Percentiles rank a stretch among this genome's conserved stretches.
Conservation (phyloP, 2,113 vertebrate genomes). For the Stercorarius parasiticus region DNA sequence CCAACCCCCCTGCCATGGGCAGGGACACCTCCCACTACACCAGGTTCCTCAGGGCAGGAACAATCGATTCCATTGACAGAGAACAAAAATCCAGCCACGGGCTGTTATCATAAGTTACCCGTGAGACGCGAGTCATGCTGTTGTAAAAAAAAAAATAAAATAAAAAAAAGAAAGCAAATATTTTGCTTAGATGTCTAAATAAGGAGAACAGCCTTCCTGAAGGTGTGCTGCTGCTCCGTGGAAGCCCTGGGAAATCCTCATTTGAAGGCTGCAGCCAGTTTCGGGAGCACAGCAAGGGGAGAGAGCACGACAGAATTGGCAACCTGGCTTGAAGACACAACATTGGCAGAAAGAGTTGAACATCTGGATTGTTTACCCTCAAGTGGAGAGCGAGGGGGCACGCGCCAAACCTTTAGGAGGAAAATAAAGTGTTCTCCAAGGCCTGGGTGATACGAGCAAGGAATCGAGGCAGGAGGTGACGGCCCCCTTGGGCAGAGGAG, state of each 20-base stretch:
- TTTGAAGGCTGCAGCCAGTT: not conserved
- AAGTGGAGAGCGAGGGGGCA: not conserved
- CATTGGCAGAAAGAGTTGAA: not conserved
- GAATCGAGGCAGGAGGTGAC: not conserved
- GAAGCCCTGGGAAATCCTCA: not conserved
- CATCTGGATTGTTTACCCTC: not conserved
- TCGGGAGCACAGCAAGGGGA: not conserved
- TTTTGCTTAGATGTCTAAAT: not conserved
- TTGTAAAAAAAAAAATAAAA: not conserved
- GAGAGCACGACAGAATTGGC: not conserved
- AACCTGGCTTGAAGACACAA: not conserved
- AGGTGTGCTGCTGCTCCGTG: not conserved
- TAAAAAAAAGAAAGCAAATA: not conserved
- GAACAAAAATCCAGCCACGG: not conserved
- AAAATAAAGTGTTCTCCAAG: not conserved
- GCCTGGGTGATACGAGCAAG: not conserved
- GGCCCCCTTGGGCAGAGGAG: not conserved
- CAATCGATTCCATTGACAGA: not conserved
- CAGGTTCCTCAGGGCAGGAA: not conserved
- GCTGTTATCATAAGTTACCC: not conserved
- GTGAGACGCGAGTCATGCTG: rapidly evolving
- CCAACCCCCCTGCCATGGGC: too few relatives aligned
- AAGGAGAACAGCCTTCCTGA: not conserved
- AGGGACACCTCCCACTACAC: too few relatives aligned
- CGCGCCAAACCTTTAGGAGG: not conserved